phyloP scores from a whole-genome alignment of 2,888 invertebrate species.

The Microplitis deprimator region DNA sequence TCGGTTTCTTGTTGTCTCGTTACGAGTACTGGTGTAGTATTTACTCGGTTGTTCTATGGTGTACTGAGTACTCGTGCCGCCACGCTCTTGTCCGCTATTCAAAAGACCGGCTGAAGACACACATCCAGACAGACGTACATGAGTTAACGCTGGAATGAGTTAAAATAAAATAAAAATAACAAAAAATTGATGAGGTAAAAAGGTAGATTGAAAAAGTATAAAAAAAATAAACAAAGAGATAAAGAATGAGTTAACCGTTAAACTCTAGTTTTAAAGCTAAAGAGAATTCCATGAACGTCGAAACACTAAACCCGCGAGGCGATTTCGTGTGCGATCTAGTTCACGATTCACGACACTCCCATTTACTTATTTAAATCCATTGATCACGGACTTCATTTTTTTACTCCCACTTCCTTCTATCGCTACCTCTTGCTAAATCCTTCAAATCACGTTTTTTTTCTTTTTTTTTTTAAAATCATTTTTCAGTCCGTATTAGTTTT shows the following conservation, averaged over 20 bases:
- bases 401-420: background rate
- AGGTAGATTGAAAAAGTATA: background rate
- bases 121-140: too few relatives aligned
- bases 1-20: constrained; percentile 10
- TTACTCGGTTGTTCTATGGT: background rate
- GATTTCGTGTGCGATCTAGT: constrained; percentile 22
- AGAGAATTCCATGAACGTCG: constrained; percentile 25
- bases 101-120: too few relatives aligned
- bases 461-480: background rate
- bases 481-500: background rate
- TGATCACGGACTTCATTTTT: background rate
- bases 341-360: constrained; percentile 33
- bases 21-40: background rate
- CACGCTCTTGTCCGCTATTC: background rate
- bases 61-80: constrained; percentile 1
- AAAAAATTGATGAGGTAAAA: too few relatives aligned
- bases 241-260: constrained; percentile 31
- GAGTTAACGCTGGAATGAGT: too few relatives aligned
- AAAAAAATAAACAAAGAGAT: background rate
- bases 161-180: too few relatives aligned
- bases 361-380: constrained; percentile 25
- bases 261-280: constrained; percentile 7
- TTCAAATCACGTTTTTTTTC: background rate
- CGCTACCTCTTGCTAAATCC: background rate
- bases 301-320: constrained; percentile 30